Evolutionary conservation across 2,888 invertebrate genomes (phyloP).

Genomic region (Aquatica leii): DNA sequence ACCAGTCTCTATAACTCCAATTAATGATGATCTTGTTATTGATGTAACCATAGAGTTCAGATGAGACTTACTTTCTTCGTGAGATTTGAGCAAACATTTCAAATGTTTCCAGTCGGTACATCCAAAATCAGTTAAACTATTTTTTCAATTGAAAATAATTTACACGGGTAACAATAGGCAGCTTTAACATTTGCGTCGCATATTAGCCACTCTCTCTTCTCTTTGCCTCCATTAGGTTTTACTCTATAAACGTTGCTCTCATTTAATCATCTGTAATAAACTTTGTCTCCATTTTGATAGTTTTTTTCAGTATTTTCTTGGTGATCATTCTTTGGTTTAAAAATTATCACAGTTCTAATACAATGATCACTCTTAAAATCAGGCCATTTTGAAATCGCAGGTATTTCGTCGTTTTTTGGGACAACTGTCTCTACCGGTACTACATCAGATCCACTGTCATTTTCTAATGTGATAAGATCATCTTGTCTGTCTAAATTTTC

Average conservation of each 20-base stretch:
- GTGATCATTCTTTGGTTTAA: too few species aligned
- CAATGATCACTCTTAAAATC: background rate
- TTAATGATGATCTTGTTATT: conserved; percentile 1
- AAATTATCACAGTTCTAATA: background rate
- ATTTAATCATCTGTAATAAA: too few species aligned
- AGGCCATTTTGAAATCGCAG: background rate
- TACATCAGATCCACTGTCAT: background rate
- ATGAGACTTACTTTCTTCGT: too few species aligned
- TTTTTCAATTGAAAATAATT: background rate
- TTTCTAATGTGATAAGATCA: background rate
- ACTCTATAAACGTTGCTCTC: too few species aligned
- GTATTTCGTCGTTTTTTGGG: too few species aligned
- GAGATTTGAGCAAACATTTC: too few species aligned
- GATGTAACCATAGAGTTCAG: background rate
- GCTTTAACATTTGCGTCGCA: background rate
- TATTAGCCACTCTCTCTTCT: too few species aligned
- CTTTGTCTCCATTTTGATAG: too few species aligned
- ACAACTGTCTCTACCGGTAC: too few species aligned
- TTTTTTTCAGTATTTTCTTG: too few species aligned
- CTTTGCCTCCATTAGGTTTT: too few species aligned
- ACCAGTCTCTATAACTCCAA: background rate
- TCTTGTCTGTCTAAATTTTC: background rate
- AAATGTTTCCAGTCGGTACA: conserved; percentile 7
- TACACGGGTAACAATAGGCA: background rate
- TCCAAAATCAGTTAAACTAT: background rate